Conservation (phyloP, 1,140 invertebrate species). For the Andrena cerasifolii region DNA sequence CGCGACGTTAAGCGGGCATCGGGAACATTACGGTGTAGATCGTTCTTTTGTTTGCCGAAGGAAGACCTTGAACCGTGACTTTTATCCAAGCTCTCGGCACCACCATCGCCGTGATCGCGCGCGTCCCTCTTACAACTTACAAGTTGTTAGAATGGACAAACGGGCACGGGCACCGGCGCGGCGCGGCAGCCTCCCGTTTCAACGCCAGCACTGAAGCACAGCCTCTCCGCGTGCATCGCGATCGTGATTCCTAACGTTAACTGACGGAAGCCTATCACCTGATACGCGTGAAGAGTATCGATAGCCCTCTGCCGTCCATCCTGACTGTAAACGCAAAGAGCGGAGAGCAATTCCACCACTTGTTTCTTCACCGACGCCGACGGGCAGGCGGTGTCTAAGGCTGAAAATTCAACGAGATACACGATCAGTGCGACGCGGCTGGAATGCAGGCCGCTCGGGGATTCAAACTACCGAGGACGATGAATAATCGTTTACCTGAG, state of each 20-base stretch:
- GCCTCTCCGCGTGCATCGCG: no score
- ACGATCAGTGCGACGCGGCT: constrained; percentile 13
- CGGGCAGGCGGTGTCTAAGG: constrained; percentile 91
- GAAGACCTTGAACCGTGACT: constrained; percentile 61
- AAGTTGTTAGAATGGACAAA: no score
- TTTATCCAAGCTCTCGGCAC: constrained; percentile 59
- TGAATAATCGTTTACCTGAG: constrained; percentile 83
- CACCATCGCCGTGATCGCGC: no score
- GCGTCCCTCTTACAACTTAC: no score
- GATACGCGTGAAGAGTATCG: constrained; percentile 93
- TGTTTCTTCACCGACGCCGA: constrained; percentile 95
- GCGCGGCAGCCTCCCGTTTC: no score
- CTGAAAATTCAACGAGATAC: constrained; percentile 81
- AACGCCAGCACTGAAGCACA: no score
- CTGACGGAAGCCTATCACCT: constrained; percentile 83
- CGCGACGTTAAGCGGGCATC: no score
- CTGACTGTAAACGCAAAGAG: constrained; percentile 93
- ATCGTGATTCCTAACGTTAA: not conserved
- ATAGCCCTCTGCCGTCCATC: constrained; percentile 92
- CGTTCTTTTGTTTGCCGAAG: constrained; percentile 47
- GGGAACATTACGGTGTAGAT: constrained; percentile 9
- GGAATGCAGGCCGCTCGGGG: not conserved
- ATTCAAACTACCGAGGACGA: constrained; percentile 15
- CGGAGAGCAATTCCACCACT: constrained; percentile 94
- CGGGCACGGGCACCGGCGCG: no score